Conservation (phyloP, 2,888 invertebrate species). For the Torymus auratus region DNA sequence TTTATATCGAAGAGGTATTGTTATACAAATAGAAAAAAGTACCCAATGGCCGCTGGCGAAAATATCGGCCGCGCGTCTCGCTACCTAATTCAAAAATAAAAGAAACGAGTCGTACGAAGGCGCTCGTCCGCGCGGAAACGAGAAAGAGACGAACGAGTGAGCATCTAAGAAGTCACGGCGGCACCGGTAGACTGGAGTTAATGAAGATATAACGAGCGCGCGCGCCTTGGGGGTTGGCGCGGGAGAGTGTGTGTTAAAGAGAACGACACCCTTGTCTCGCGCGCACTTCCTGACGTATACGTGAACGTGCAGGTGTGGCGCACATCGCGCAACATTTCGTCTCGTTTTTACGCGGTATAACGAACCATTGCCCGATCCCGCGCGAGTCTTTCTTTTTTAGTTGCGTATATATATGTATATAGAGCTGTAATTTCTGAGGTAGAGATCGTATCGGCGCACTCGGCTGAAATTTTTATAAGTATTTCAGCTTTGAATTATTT, state of each 20-base stretch:
- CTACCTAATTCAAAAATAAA: background rate
- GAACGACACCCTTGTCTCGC: slow-evolving; percentile 61
- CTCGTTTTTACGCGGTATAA: no score
- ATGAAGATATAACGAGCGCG: slow-evolving; percentile 74
- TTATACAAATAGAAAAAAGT: background rate
- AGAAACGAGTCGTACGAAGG: background rate
- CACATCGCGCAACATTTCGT: no score
- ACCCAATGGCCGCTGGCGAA: background rate
- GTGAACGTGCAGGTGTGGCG: no score
- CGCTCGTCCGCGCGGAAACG: slow-evolving; percentile 32
- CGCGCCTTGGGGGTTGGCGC: slow-evolving; percentile 67
- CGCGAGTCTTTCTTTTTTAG: no score
- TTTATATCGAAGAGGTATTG: background rate
- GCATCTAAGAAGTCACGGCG: slow-evolving; percentile 66
- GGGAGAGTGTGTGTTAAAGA: no score
- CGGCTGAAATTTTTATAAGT: no score
- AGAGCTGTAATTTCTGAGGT: no score
- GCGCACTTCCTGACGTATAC: no score
- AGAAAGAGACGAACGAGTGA: slow-evolving; percentile 43
- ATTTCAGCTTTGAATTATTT: no score
- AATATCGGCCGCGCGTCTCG: background rate
- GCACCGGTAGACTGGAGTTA: slow-evolving; percentile 67
- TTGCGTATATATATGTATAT: no score
- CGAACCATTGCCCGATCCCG: no score
- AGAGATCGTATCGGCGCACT: no score